Conservation (phyloP, 2,888 invertebrate genomes). For the Brassicogethes aeneus region DNA sequence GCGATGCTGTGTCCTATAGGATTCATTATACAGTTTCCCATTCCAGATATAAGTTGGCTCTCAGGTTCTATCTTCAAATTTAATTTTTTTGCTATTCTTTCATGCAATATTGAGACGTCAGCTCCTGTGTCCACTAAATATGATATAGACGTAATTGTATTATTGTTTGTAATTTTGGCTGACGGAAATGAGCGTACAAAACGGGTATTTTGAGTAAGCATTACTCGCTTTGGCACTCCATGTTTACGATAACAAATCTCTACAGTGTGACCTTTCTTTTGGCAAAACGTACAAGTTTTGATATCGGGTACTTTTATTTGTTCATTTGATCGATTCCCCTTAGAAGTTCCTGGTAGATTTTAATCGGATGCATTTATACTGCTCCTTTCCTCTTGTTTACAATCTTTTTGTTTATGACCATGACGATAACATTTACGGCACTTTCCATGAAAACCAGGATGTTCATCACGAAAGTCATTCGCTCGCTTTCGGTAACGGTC, state of each 20-base stretch:
- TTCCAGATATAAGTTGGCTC: slow-evolving; percentile 4
- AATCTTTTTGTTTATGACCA: slow-evolving; percentile 6
- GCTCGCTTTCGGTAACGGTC: slow-evolving; percentile 3
- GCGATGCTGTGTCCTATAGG: slow-evolving; percentile 7
- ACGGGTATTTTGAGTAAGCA: neutral
- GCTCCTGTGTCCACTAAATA: slow-evolving; percentile 10
- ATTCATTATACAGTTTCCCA: slow-evolving; percentile 8
- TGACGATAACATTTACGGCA: slow-evolving; percentile 5
- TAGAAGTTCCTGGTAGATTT: too few species aligned
- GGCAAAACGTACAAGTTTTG: slow-evolving; percentile 4
- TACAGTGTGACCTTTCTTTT: too few species aligned
- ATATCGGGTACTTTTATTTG: too few species aligned
- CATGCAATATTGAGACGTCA: slow-evolving; percentile 9
- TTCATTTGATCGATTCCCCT: too few species aligned
- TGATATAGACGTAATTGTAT: slow-evolving; percentile 6
- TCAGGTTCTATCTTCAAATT: slow-evolving; percentile 1
- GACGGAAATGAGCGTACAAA: neutral
- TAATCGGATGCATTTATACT: too few species aligned
- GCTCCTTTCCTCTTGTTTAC: slow-evolving; percentile 1
- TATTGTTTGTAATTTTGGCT: slow-evolving; percentile 6
- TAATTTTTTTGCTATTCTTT: slow-evolving; percentile 8
- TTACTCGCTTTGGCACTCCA: slow-evolving; percentile 1
- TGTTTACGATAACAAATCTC: too few species aligned
- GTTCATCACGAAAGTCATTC: slow-evolving; percentile 1
- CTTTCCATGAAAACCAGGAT: slow-evolving; percentile 4